Percentiles rank a stretch among this genome's conserved stretches.
Conservation (phyloP, 1,140 invertebrate genomes). For the Drosophila miranda region DNA sequence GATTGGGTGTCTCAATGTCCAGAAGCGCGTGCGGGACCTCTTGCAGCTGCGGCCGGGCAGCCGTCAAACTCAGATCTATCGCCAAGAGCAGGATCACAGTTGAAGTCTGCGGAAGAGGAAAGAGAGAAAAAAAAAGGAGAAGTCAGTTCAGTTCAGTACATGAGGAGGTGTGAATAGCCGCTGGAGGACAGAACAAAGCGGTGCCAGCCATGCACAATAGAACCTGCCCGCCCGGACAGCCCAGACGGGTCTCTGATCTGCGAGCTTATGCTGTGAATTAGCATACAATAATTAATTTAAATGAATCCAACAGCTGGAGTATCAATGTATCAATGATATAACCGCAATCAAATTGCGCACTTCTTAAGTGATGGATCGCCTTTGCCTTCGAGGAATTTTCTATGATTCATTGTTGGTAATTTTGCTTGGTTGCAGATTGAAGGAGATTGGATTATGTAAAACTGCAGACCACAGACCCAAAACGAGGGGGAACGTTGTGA, state of each 20-base stretch:
- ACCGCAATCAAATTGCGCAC: conserved; percentile 56
- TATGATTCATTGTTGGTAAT: conserved; percentile 11
- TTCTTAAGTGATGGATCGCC: neutral
- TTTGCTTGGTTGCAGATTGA: neutral
- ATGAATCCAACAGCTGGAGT: conserved; percentile 46
- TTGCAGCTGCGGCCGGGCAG: conserved; percentile 27
- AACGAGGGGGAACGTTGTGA: no score
- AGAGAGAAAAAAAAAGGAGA: neutral
- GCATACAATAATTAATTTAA: conserved; percentile 81
- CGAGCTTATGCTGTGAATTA: conserved; percentile 72
- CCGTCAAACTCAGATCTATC: neutral
- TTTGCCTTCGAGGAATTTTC: conserved; percentile 4
- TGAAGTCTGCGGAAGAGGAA: conserved; percentile 12
- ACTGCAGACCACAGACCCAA: conserved; percentile 51
- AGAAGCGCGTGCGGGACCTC: conserved; percentile 55
- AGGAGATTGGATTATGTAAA: conserved; percentile 62
- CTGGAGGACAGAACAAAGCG: conserved; percentile 26
- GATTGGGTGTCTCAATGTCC: conserved; percentile 70
- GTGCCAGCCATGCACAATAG: conserved; percentile 35
- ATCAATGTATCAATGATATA: conserved; percentile 38
- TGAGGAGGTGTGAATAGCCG: conserved; percentile 44
- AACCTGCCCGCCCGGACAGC: conserved; percentile 52
- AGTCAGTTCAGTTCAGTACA: conserved; percentile 3
- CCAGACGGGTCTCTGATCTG: conserved; percentile 20
- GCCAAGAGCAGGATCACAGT: conserved; percentile 9